Percentiles rank a stretch among this genome's conserved stretches.
Evolutionary conservation across 2,797 vertebrate species (phyloP).

Genomic region (Parotocinclus haroldoi): DNA sequence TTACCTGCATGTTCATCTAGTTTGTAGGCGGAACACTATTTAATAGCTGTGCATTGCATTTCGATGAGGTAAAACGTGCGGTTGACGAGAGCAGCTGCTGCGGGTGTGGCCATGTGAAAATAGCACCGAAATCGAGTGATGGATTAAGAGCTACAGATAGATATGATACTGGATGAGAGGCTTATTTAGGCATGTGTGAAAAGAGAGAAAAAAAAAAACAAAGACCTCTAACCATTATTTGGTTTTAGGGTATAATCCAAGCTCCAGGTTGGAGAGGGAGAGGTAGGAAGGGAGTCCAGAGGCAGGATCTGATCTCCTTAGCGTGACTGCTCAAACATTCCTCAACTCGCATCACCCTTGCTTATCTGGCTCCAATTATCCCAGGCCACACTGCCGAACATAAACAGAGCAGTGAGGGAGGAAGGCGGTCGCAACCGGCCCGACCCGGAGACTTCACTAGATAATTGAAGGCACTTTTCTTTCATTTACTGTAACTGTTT

Average conservation of each 20-base stretch:
- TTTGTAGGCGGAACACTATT: constrained; percentile 20
- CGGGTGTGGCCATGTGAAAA: constrained; percentile 10
- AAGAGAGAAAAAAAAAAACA: background rate
- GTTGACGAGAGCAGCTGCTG: no score
- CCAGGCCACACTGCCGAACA: constrained; percentile 41
- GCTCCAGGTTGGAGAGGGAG: constrained; percentile 6
- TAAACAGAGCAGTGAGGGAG: constrained; percentile 38
- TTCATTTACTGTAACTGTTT: constrained; percentile 35
- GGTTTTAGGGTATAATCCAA: constrained; percentile 1
- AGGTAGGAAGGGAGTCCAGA: background rate
- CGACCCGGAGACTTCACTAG: background rate
- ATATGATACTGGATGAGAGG: background rate
- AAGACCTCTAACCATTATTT: background rate
- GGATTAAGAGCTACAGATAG: constrained; percentile 6
- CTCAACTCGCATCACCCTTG: constrained; percentile 34
- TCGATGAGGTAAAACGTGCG: no score
- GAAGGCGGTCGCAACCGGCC: background rate
- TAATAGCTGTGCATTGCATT: no score
- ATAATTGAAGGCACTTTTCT: constrained; percentile 5
- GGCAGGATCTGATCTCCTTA: constrained; percentile 27
- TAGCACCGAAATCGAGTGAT: background rate
- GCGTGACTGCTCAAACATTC: constrained; percentile 55
- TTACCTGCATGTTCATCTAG: constrained; percentile 51
- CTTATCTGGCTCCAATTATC: constrained; percentile 52
- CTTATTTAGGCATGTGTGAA: constrained; percentile 14